A percentile compares a stretch with the other conserved stretches of the same genome.
Evolutionary conservation across 2,888 invertebrate species (phyloP).

Genomic region (Eupelmus urozonus): DNA sequence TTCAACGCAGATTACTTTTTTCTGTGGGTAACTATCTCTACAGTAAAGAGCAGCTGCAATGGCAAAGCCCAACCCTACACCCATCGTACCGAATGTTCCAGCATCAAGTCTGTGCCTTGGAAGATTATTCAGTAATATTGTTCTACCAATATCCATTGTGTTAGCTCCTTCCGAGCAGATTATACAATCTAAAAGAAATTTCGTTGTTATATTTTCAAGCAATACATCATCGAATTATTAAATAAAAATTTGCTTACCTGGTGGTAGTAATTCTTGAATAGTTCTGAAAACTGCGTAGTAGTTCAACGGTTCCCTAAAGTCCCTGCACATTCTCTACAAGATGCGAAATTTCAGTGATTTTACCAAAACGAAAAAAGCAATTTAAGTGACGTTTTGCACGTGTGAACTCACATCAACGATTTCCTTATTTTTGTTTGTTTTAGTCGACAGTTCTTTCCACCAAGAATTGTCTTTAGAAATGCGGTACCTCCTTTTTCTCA

Average conservation of each 20-base stretch:
- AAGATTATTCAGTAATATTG: slow-evolving; percentile 89
- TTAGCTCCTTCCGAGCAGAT: slow-evolving; percentile 98
- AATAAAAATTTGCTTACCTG: slow-evolving; percentile 70
- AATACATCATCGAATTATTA: neutral
- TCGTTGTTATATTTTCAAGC: neutral
- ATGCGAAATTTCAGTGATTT: no score
- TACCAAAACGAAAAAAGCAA: neutral
- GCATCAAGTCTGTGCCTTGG: slow-evolving; percentile 95
- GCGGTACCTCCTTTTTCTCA: slow-evolving; percentile 81
- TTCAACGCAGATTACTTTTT: slow-evolving; percentile 94
- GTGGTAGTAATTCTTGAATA: slow-evolving; percentile 86
- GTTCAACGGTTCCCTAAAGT: slow-evolving; percentile 89
- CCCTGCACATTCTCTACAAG: slow-evolving; percentile 82
- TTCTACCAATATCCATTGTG: slow-evolving; percentile 98
- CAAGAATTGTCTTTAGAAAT: slow-evolving; percentile 81
- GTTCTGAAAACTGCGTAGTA: slow-evolving; percentile 95
- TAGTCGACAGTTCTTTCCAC: slow-evolving; percentile 87
- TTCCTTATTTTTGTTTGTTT: slow-evolving; percentile 85
- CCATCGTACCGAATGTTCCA: slow-evolving; percentile 98
- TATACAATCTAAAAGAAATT: slow-evolving; percentile 82
- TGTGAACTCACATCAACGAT: slow-evolving; percentile 81
- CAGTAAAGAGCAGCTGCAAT: slow-evolving; percentile 95
- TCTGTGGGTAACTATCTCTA: slow-evolving; percentile 87
- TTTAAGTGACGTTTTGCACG: neutral
- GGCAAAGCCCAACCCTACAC: slow-evolving; percentile 94